phyloP scores from a whole-genome alignment of 2,888 invertebrate species.

The Micoletzkya japonica region DNA sequence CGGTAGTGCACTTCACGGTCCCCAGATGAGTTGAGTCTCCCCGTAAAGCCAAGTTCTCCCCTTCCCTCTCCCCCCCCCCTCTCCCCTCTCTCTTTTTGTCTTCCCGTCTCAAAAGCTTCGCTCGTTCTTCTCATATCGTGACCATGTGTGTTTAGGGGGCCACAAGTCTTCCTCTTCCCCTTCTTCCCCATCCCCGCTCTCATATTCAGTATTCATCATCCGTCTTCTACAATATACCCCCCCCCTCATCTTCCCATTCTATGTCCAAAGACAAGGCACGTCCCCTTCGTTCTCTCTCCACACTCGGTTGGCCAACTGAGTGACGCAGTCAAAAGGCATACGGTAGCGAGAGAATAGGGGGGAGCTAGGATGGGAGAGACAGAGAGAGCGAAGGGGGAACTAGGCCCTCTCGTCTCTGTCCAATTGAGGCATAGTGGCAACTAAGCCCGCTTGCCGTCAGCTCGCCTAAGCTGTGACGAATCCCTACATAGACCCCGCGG shows the following conservation, averaged over 20 bases:
- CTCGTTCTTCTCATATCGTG: constrained; percentile 16
- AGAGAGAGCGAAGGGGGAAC: constrained; percentile 11
- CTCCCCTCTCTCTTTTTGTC: neutral
- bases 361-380: constrained; percentile 5
- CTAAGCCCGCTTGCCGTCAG: neutral
- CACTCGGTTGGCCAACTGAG: constrained; percentile 21
- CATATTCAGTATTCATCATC: neutral
- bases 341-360: neutral
- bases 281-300: constrained; percentile 36
- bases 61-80: neutral
- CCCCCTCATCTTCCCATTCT: constrained; percentile 1
- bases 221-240: neutral
- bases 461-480: neutral
- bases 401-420: too few relatives aligned
- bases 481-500: too few relatives aligned
- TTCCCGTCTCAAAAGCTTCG: neutral
- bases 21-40: neutral
- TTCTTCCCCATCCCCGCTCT: neutral
- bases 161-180: neutral
- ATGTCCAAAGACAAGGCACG: constrained; percentile 10
- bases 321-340: constrained; percentile 1
- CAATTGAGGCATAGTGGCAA: too few relatives aligned
- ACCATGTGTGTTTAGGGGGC: constrained; percentile 14
- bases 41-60: neutral
- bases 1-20: neutral